phyloP scores from a whole-genome alignment of 2,797 vertebrate species.

The Enoplosus armatus region DNA sequence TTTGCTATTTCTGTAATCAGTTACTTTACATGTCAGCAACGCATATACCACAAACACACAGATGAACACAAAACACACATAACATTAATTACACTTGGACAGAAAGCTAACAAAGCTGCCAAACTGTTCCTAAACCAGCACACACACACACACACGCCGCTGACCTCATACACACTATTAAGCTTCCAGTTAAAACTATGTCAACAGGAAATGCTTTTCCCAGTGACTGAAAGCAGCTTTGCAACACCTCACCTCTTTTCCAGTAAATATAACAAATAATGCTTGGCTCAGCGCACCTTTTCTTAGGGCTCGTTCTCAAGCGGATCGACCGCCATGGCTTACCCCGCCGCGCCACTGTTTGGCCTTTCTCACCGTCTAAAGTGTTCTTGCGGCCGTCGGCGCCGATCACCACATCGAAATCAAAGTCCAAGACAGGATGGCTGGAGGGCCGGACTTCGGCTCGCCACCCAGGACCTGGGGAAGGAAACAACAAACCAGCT shows the following conservation, averaged over 20 bases:
- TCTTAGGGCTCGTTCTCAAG: not conserved
- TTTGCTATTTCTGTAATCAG: not conserved
- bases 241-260: constrained; percentile 14
- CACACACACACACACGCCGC: not conserved
- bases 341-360: not conserved
- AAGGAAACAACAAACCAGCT: not conserved
- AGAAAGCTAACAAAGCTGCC: constrained; percentile 7
- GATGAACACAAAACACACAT: not conserved
- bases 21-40: not conserved
- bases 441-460: constrained; percentile 89
- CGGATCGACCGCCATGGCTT: not conserved
- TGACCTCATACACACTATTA: constrained; percentile 13
- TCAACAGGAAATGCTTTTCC: constrained; percentile 70
- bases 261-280: constrained; percentile 19
- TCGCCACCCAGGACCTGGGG: constrained; percentile 92
- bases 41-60: not conserved
- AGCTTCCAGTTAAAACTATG: constrained; percentile 30
- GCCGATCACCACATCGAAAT: constrained; percentile 94
- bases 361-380: constrained; percentile 88
- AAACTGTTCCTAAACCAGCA: constrained; percentile 4
- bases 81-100: not conserved
- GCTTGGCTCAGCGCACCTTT: constrained; percentile 5
- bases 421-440: constrained; percentile 89
- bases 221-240: constrained; percentile 24
- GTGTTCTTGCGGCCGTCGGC: constrained; percentile 95